Conservation (phyloP, 1,140 invertebrate species). For the Orchesella cincta region DNA sequence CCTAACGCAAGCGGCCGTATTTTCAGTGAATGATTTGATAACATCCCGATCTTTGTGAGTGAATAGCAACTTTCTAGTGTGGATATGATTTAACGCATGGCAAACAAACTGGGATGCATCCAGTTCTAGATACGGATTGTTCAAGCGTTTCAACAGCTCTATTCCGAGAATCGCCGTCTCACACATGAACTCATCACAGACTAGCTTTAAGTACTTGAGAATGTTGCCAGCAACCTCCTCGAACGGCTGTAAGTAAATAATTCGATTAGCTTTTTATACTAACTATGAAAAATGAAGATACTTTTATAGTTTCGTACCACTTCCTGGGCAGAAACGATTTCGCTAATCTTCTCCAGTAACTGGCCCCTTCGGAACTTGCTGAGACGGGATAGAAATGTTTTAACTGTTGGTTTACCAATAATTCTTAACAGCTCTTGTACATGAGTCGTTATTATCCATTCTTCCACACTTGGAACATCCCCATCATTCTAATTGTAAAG, state of each 20-base stretch:
- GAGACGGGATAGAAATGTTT: constrained; percentile 29
- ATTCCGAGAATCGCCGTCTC: constrained; percentile 34
- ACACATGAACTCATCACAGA: constrained; percentile 16
- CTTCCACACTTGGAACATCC: constrained; percentile 36
- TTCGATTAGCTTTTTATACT: neutral
- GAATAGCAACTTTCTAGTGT: constrained; percentile 5
- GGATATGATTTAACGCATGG: constrained; percentile 8
- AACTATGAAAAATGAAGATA: neutral
- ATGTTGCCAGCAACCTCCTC: constrained; percentile 22
- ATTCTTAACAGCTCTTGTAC: constrained; percentile 4
- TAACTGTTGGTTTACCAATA: constrained; percentile 22
- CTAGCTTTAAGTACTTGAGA: constrained; percentile 33
- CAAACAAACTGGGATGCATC: constrained; percentile 41
- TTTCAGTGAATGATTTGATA: neutral
- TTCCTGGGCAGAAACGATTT: neutral
- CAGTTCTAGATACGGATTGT: constrained; percentile 28
- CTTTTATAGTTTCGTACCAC: constrained; percentile 27
- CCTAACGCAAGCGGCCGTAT: neutral
- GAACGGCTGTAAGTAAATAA: neutral
- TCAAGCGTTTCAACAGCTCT: constrained; percentile 22
- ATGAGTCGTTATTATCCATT: constrained; percentile 42
- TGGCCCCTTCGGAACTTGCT: constrained; percentile 37
- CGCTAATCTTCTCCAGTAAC: constrained; percentile 30
- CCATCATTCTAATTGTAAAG: constrained; percentile 29
- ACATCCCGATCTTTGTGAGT: constrained; percentile 24